Evolutionary conservation across 2,888 invertebrate genomes (phyloP).

Genomic region (Campoplex nolae): DNA sequence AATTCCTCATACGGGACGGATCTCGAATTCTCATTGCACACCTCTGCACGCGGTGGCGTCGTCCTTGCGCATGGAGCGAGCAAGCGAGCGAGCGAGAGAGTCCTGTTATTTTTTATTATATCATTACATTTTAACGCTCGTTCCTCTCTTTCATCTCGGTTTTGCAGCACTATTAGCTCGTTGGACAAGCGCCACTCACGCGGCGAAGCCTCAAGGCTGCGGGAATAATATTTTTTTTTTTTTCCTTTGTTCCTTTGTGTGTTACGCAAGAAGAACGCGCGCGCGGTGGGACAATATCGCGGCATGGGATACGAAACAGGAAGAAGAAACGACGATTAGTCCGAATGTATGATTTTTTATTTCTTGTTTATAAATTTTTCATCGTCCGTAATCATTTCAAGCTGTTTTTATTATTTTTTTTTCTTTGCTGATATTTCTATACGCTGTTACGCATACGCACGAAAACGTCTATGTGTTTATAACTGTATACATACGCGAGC

Average conservation of each 20-base stretch:
- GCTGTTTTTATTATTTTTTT: background rate
- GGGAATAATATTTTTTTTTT: conserved; percentile 34
- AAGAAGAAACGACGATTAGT: conserved; percentile 15
- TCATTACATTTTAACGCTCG: conserved; percentile 4
- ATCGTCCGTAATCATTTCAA: conserved; percentile 8
- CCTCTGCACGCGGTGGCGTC: background rate
- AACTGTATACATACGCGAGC: conserved; percentile 11
- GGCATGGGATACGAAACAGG: conserved; percentile 54
- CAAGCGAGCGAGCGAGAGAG: background rate
- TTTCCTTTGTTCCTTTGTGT: conserved; percentile 41
- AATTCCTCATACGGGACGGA: conserved; percentile 4
- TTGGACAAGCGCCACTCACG: conserved; percentile 14
- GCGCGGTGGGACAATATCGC: conserved; percentile 47
- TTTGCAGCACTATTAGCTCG: background rate
- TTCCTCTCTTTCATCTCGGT: background rate
- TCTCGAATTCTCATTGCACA: conserved; percentile 18
- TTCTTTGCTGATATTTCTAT: background rate
- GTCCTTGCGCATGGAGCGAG: conserved; percentile 12
- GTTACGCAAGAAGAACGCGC: conserved; percentile 64
- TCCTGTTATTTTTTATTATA: conserved; percentile 19
- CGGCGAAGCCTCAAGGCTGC: conserved; percentile 63
- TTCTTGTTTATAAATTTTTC: background rate
- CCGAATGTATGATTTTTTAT: conserved; percentile 1
- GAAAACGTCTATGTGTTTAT: background rate
- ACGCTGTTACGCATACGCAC: background rate